Evolutionary conservation across 2,797 vertebrate species (phyloP).

Genomic region (Ctenopoma kingsleyae): DNA sequence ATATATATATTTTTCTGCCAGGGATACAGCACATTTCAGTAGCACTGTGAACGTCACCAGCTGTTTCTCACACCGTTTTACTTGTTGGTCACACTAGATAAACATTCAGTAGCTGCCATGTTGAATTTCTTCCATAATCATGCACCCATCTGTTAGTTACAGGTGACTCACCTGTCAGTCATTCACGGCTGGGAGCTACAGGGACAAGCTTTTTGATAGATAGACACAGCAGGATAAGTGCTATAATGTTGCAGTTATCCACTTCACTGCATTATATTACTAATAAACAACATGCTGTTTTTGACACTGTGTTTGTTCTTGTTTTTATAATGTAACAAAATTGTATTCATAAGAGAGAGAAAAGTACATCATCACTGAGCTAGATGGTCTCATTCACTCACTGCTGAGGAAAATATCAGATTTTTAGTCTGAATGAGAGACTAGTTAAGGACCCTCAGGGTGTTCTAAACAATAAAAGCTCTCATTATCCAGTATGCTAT

Average conservation of each 20-base stretch:
- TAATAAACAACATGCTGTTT: conserved; percentile 8
- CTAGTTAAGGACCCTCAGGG: background rate
- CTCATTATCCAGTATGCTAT: background rate
- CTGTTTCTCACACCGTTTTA: conserved; percentile 5
- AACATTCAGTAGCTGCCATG: conserved; percentile 13
- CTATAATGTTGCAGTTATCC: background rate
- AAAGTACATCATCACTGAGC: conserved; percentile 32
- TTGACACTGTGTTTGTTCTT: conserved; percentile 9
- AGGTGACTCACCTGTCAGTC: conserved; percentile 54
- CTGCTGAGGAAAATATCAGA: conserved; percentile 26
- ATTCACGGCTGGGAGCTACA: conserved; percentile 30
- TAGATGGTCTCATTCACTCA: conserved; percentile 44
- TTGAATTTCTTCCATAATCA: conserved; percentile 29
- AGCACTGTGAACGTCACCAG: background rate
- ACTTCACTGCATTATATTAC: background rate
- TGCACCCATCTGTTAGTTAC: conserved; percentile 6
- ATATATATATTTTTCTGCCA: conserved; percentile 14
- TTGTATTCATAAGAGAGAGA: conserved; percentile 16
- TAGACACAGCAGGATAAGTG: conserved; percentile 2
- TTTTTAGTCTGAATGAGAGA: background rate
- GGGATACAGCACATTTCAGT: conserved; percentile 2
- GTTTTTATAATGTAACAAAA: conserved; percentile 30
- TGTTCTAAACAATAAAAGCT: conserved; percentile 17
- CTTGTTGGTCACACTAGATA: conserved; percentile 4
- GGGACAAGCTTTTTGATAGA: conserved; percentile 19